Base-by-base conservation (phyloP, 2,113 vertebrate genomes). In the Corapipo altera region DNA sequence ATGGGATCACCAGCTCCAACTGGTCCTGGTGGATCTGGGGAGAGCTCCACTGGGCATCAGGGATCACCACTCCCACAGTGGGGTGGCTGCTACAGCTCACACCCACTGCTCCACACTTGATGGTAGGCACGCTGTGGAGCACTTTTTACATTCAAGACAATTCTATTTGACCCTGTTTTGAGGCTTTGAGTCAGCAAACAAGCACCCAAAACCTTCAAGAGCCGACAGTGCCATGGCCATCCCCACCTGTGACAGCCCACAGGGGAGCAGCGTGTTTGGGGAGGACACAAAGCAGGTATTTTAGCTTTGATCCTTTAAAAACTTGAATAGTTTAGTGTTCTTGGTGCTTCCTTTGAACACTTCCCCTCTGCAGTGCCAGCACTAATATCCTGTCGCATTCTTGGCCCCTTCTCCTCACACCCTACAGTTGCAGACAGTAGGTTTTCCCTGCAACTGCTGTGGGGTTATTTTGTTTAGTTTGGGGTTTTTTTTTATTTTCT, bases 1-100 rank as follows among this genome's bases (percentile, higher is more conserved):
- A 43, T 30, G 35, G 57, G 6, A 28, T 57, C 18, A 33, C 21
- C 55, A 83, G 30, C 35, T 90, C 26, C 39, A 73, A 15, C 8
- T 74, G 41, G 28, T 48, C 24, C 64, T 48, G 41, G 14, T 33
- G 59, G 54, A 71, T 49, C 44, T 27, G 28, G 11, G 8, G 39
- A 52, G 12, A 30, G 7, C 33, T 54, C 46, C 6, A 2, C 28
- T 43, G 44, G 23, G 9, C 15, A 27, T 3, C 0, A 1, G 13
- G 26, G 27, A 59, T n/a, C 15, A 22, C 15, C n/a, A 22, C 10
- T 35, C 64, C 39, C 71, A 12, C 0, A 0, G 16, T 0, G 0
- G 8, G 26, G 21, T 57, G 33, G 15, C 27, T 51, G 30, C 32
- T 55, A 26, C 2, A 8, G 32, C 62, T 75, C 62, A n/a, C 46